Percentiles rank a stretch among this genome's conserved stretches.
Evolutionary conservation across 2,888 invertebrate genomes (phyloP).

Genomic region (Ptilodon capucinus): DNA sequence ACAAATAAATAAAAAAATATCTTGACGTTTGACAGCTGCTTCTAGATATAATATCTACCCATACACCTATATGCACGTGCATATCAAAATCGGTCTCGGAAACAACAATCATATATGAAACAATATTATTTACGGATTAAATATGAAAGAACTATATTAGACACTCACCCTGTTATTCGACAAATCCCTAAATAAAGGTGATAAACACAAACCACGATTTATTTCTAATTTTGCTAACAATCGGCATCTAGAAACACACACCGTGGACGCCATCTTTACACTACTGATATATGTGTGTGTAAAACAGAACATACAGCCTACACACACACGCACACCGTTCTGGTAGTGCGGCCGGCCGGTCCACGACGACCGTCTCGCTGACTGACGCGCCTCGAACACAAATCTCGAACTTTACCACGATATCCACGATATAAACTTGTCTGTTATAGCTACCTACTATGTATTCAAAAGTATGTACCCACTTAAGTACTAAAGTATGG

Average conservation of each 20-base stretch:
- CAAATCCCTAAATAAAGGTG: constrained; percentile 76
- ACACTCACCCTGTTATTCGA: constrained; percentile 76
- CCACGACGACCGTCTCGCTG: constrained; percentile 26
- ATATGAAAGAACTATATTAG: constrained; percentile 31
- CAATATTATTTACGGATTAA: constrained; percentile 30
- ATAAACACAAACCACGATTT: constrained; percentile 82
- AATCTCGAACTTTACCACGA: too few relatives aligned
- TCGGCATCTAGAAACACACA: constrained; percentile 84
- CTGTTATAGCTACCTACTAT: too few relatives aligned
- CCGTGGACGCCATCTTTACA: constrained; percentile 84
- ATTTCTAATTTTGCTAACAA: constrained; percentile 83
- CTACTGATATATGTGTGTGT: constrained; percentile 49
- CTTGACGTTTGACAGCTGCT: constrained; percentile 71
- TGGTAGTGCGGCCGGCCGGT: constrained; percentile 18
- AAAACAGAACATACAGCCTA: constrained; percentile 3
- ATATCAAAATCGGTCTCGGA: constrained; percentile 49
- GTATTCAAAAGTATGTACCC: too few relatives aligned
- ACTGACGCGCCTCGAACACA: constrained; percentile 42
- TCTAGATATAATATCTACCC: constrained; percentile 34
- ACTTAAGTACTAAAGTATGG: not conserved
- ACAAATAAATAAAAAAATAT: constrained; percentile 33
- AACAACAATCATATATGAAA: constrained; percentile 63
- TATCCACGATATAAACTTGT: too few relatives aligned
- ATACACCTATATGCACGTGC: constrained; percentile 62
- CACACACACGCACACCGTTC: not conserved